Conservation (phyloP, 1,140 invertebrate genomes). For the Camponotus pennsylvanicus region DNA sequence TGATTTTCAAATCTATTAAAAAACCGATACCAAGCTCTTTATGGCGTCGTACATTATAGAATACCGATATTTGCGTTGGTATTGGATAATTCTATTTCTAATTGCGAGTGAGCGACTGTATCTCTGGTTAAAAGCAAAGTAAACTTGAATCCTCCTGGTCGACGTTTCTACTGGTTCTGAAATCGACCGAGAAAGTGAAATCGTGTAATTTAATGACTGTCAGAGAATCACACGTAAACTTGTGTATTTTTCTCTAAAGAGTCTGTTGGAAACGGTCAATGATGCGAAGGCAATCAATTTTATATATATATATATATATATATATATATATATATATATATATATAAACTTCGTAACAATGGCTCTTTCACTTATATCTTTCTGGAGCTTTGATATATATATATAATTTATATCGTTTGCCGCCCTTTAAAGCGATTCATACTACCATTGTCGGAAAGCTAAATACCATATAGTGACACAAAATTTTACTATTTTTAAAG, state of each 20-base stretch:
- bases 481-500: conserved; percentile 19
- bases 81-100: conserved; percentile 41
- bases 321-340: too few species aligned
- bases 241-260: conserved; percentile 17
- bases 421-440: conserved; percentile 12
- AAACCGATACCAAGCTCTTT: conserved; percentile 14
- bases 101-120: background rate
- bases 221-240: conserved; percentile 22
- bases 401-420: conserved; percentile 44
- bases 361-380: conserved; percentile 9
- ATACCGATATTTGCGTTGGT: background rate
- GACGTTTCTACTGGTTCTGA: conserved; percentile 10
- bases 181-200: conserved; percentile 45
- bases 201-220: conserved; percentile 57
- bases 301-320: too few species aligned
- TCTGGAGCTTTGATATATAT: conserved; percentile 6
- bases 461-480: background rate
- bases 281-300: background rate
- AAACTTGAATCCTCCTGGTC: conserved; percentile 21
- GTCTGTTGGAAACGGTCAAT: background rate
- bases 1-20: background rate
- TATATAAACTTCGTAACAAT: conserved; percentile 10
- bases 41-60: conserved; percentile 32
- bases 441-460: too few species aligned
- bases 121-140: conserved; percentile 45